Evolutionary conservation across 2,888 invertebrate genomes (phyloP), one percentile per base, ranked within the genome.

Genomic region (Anagyrus pseudococci): DNA sequence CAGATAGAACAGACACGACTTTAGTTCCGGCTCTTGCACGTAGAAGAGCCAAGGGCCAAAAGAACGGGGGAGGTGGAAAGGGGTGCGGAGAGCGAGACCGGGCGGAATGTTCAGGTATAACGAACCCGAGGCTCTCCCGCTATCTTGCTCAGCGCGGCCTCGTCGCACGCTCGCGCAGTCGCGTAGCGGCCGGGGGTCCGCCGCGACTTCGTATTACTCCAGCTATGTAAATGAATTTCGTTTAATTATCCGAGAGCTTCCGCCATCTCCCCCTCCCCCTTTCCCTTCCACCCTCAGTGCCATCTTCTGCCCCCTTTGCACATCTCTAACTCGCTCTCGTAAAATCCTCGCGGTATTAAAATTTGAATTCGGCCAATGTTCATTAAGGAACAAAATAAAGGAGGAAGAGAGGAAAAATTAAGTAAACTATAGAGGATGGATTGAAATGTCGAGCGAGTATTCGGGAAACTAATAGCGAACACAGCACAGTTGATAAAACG

Each of bases 161-260:
- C 37, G 33, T 50, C 43, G 43, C 52, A 13, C 33, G 33, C 8
- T 15, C 4, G 6, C 29, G 29, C 10, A 29, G 29, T 29, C 29
- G 29, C 62, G 50, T 37, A 40, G 47, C 54, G 50, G 48, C 66
- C 57, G 20, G 53, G 25, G 66, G 69, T 68, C 71, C 71, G 48
- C 66, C 57, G 20, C 48, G 25, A 65, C 69, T 68, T 70, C 71
- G 76, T 77, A 79, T 79, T 78, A 78, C 79, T 73, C 69, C 68
- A 77, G 77, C 77, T 79, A 79, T 79, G 79, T 77, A 79, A 79
- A 79, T 79, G 79, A 79, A 79, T 79, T 79, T 79, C 77, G 78
- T 79, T 78, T 78, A 79, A 79, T 79, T 79, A 79, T 78, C 77
- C 67, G 70, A 70, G 68, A 70, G 69, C 54, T 60, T 49, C 56